A percentile compares a stretch with the other conserved stretches of the same genome.
Conservation (phyloP, 2,113 vertebrate genomes). For the Oreochromis niloticus region DNA sequence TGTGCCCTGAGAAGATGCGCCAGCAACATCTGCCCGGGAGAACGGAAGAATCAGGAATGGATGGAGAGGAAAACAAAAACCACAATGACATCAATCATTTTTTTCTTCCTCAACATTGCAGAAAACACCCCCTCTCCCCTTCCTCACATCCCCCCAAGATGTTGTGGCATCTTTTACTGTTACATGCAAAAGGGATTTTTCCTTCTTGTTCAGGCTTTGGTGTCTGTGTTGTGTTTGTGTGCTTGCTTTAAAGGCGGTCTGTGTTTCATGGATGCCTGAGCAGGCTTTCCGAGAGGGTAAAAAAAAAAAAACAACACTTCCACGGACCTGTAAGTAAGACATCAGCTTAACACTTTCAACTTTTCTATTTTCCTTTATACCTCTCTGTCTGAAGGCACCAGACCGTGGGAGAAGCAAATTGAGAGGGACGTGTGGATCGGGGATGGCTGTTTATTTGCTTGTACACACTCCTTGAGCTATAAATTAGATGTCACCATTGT, state of each 20-base stretch:
- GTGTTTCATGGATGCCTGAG: background rate
- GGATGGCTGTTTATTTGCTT: conserved; percentile 74
- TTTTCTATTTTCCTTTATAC: conserved; percentile 18
- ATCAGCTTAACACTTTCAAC: conserved; percentile 51
- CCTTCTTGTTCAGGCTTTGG: background rate
- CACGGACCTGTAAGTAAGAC: conserved; percentile 51
- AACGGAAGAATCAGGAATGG: conserved; percentile 17
- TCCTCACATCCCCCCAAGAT: background rate
- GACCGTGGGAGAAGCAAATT: conserved; percentile 68
- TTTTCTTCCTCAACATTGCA: background rate
- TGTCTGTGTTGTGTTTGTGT: background rate
- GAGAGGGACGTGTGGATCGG: conserved; percentile 52
- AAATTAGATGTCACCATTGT: conserved; percentile 74
- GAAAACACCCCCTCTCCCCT: background rate
- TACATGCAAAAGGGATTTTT: background rate
- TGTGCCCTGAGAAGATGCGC: conserved; percentile 28
- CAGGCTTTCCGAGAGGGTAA: background rate
- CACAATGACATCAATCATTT: conserved; percentile 15
- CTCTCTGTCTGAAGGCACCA: conserved; percentile 18
- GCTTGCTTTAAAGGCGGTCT: background rate
- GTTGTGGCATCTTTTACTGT: conserved; percentile 5
- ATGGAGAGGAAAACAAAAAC: conserved; percentile 10
- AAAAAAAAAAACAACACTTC: background rate
- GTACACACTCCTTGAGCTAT: conserved; percentile 67
- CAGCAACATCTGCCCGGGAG: conserved; percentile 52